phyloP scores from a whole-genome alignment of 92 coral and sea anemone genomes.

The Nematostella vectensis region DNA sequence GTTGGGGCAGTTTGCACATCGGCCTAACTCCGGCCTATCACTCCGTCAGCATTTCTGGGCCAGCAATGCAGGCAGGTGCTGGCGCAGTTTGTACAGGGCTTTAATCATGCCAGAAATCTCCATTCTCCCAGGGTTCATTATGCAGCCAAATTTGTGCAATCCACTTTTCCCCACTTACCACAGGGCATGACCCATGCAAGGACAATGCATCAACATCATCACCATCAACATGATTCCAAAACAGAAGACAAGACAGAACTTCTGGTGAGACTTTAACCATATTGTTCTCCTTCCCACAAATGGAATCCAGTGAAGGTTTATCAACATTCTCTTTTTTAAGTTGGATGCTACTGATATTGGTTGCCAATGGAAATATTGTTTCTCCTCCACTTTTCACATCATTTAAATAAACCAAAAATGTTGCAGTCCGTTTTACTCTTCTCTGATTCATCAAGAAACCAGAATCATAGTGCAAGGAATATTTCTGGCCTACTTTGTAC shows the following conservation, averaged over 20 bases:
- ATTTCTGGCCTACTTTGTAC: conserved; percentile 43
- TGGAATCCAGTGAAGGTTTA: conserved; percentile 38
- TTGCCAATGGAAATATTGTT: conserved; percentile 57
- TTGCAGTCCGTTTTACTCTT: conserved; percentile 42
- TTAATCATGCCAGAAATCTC: conserved; percentile 1
- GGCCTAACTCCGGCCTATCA: too few species aligned
- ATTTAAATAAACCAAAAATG: conserved; percentile 55
- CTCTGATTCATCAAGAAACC: conserved; percentile 46
- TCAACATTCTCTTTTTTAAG: not conserved
- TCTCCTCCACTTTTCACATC: conserved; percentile 54
- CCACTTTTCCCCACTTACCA: conserved; percentile 48
- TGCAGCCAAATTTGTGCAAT: conserved; percentile 72
- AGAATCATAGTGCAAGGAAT: conserved; percentile 60
- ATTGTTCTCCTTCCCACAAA: conserved; percentile 19
- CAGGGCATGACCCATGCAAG: conserved; percentile 66
- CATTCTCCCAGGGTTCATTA: conserved; percentile 2
- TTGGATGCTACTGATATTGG: conserved; percentile 17
- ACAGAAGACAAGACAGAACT: conserved; percentile 38
- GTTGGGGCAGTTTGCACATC: too few species aligned
- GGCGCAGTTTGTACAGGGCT: too few species aligned
- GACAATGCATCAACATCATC: conserved; percentile 41
- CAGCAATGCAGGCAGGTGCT: too few species aligned
- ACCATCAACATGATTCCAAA: conserved; percentile 35
- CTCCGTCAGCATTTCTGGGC: too few species aligned
- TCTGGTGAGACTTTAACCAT: conserved; percentile 34